phyloP scores from a whole-genome alignment of 2,113 vertebrate genomes.

The Microcebus tavaratra region DNA sequence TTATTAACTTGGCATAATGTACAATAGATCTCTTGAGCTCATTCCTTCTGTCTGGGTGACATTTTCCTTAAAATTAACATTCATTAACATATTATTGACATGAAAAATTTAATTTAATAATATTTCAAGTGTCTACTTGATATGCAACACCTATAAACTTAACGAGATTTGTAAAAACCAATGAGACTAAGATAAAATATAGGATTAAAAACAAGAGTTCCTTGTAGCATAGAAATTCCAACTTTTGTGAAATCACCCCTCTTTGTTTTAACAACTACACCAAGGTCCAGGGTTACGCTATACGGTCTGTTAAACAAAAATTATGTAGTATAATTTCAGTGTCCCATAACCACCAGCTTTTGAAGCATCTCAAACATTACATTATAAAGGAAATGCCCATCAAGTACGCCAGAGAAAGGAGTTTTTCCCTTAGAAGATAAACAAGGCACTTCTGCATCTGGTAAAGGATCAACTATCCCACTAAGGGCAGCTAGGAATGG shows the following conservation, averaged over 20 bases:
- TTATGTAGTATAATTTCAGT: neutral
- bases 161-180: neutral
- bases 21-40: neutral
- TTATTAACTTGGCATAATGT: neutral
- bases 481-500: neutral
- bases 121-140: neutral
- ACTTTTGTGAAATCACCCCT: neutral
- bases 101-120: neutral
- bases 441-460: neutral
- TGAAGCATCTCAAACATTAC: neutral
- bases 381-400: neutral
- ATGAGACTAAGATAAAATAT: neutral
- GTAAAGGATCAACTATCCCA: neutral
- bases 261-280: neutral
- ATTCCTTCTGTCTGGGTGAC: neutral
- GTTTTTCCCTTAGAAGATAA: neutral
- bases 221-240: neutral
- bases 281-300: neutral
- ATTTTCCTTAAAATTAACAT: slow-evolving; percentile 13
- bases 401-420: neutral
- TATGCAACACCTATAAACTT: neutral
- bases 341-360: neutral
- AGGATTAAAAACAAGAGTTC: neutral
- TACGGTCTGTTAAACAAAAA: neutral
- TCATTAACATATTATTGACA: neutral